Evolutionary conservation across 2,113 vertebrate species (phyloP).

Genomic region (Tonatia bakeri): DNA sequence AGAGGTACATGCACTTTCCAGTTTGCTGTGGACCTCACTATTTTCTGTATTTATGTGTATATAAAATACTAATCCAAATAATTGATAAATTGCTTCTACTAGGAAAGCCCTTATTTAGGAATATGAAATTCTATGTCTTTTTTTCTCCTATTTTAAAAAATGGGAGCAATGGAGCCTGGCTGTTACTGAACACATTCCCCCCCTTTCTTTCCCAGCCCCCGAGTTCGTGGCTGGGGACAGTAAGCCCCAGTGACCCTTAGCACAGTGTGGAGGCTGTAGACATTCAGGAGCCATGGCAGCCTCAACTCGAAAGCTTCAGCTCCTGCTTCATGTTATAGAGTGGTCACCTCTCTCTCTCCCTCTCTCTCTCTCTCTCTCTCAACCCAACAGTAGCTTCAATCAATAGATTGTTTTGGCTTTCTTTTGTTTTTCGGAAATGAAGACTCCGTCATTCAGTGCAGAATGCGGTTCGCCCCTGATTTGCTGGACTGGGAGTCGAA

Average conservation of each 20-base stretch:
- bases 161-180: background rate
- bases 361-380: background rate
- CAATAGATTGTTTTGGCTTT: background rate
- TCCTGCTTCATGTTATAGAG: background rate
- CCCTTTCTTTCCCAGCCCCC: background rate
- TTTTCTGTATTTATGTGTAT: background rate
- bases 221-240: background rate
- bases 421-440: background rate
- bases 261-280: background rate
- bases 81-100: background rate
- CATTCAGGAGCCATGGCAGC: background rate
- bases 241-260: background rate
- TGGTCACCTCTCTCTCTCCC: background rate
- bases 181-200: background rate
- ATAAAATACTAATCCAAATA: background rate
- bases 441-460: background rate
- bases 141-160: background rate
- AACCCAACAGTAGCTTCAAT: background rate
- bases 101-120: constrained; percentile 18
- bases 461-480: background rate
- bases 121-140: background rate
- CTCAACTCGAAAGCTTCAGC: background rate
- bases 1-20: background rate
- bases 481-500: background rate
- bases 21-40: background rate